Evolutionary conservation across 1,140 invertebrate genomes (phyloP), one percentile per base, ranked within the genome.

Genomic region (Drosophila carrolli): DNA sequence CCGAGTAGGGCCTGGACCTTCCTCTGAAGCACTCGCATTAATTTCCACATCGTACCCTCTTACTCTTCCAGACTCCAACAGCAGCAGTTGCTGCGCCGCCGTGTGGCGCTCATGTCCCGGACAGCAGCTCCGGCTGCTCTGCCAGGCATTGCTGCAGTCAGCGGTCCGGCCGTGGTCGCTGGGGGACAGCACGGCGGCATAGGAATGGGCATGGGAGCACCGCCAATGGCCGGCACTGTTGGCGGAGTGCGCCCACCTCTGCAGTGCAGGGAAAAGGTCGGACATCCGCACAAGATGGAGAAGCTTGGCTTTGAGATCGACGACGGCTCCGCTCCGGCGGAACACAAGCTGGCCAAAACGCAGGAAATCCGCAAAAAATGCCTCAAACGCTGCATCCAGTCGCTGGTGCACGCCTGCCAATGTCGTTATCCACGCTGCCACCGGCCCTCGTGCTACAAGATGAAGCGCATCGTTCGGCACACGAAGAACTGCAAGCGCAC

Each of bases 401-500:
- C 23, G 23, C 23, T 23, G 23, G 23, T 23, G 23, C 23, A 23
- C 23, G 23, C 23, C 23, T 23, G 23, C 23, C 23, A 23, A 23
- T 23, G 23, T 23, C 2, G 23, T 2, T 1, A 99, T 93, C 98
- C 98, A 48, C 99, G 99, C 93, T 99, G 99, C 93, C 95, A 98
- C 51, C 93, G 99, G 71, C 96, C 97, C 9, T 98, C 97, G 75
- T 99, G 99, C 93, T 96, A 98, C 92, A 99, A 98, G 94, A 99
- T 99, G 98, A 99, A 99, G 94, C 95, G 98, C 60, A 98, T 99
- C 43, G 98, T 99, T 1, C 95, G 96, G 58, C 99, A 99, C 93
- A 99, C 98, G 1, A 99, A 98, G 94, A 94, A 96, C 62, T 99
- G 99, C 94, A 99, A 98, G 92, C 94, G 97, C 65, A 99, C 99